A percentile compares a stretch with the other conserved stretches of the same genome.
These are phyloP conservation scores for Stenodera caucasica DNA, from an alignment of 2,888 invertebrate species.

Conservation along the genomic window DNA sequence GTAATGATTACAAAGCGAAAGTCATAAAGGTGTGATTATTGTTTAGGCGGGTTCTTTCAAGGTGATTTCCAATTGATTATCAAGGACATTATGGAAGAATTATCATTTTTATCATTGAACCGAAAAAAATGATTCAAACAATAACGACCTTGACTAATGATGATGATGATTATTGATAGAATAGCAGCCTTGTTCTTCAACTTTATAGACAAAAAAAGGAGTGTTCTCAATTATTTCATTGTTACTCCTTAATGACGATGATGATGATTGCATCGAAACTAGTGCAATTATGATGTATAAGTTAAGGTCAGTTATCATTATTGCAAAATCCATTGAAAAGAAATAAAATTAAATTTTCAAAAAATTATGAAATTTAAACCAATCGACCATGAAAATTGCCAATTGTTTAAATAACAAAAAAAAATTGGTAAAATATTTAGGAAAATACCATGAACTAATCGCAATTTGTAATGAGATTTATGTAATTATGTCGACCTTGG, in stretches of 20 bases:
- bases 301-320: no score
- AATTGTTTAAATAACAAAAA: not conserved
- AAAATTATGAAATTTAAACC: not conserved
- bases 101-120: not conserved
- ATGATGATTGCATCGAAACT: no score
- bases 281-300: no score
- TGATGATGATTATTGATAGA: not conserved
- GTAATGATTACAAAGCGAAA: no score
- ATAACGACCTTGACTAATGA: not conserved
- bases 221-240: not conserved
- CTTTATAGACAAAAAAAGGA: not conserved
- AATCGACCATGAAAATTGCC: not conserved
- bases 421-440: not conserved
- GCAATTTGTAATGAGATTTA: slow-evolving; percentile 6
- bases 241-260: no score
- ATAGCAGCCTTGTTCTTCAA: not conserved
- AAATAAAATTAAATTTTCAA: no score
- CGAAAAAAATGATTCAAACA: not conserved
- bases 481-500: slow-evolving; percentile 5
- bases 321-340: no score
- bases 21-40: not conserved
- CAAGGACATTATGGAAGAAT: not conserved
- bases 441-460: not conserved
- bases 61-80: not conserved
- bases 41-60: not conserved